These are phyloP conservation scores for Rhyacichthys aspro DNA, from an alignment of 2,797 vertebrate species.

Conservation along the genomic window DNA sequence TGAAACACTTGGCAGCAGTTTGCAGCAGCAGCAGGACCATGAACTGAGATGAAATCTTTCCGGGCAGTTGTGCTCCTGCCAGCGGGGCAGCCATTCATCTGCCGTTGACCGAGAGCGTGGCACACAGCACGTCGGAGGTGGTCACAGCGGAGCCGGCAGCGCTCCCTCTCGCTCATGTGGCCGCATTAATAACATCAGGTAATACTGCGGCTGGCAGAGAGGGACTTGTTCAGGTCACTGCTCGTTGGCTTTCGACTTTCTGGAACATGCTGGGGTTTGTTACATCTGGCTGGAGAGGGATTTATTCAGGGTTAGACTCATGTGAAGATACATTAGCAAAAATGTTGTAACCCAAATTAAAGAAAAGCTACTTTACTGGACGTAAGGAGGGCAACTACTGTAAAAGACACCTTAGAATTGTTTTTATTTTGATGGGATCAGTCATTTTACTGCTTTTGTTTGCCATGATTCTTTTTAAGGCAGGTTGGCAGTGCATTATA, in stretches of 20 bases:
- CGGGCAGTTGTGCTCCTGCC: constrained; percentile 18
- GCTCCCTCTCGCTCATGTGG: constrained; percentile 5
- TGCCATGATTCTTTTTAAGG: constrained; percentile 19
- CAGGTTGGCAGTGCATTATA: constrained; percentile 16
- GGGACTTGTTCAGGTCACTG: constrained; percentile 9
- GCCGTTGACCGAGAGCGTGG: constrained; percentile 2
- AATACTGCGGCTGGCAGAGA: constrained; percentile 1
- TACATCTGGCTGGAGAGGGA: background rate
- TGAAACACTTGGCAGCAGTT: constrained; percentile 37
- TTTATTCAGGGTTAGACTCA: background rate
- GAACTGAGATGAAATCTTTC: constrained; percentile 32
- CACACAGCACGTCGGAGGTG: constrained; percentile 7
- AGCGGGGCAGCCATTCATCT: constrained; percentile 14
- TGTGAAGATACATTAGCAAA: too few species aligned
- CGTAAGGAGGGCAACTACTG: too few species aligned
- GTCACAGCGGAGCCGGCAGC: constrained; percentile 5
- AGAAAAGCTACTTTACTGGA: too few species aligned
- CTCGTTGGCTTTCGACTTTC: constrained; percentile 18
- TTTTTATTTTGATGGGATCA: constrained; percentile 1
- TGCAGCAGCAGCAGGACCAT: constrained; percentile 15
- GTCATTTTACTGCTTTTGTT: constrained; percentile 7
- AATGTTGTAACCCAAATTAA: too few species aligned
- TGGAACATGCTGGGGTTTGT: background rate
- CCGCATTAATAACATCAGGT: constrained; percentile 11
- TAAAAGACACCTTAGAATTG: too few species aligned